These are phyloP conservation scores for Stratiomys singularior DNA, from an alignment of 2,888 invertebrate genomes.

Conservation along the genomic window DNA sequence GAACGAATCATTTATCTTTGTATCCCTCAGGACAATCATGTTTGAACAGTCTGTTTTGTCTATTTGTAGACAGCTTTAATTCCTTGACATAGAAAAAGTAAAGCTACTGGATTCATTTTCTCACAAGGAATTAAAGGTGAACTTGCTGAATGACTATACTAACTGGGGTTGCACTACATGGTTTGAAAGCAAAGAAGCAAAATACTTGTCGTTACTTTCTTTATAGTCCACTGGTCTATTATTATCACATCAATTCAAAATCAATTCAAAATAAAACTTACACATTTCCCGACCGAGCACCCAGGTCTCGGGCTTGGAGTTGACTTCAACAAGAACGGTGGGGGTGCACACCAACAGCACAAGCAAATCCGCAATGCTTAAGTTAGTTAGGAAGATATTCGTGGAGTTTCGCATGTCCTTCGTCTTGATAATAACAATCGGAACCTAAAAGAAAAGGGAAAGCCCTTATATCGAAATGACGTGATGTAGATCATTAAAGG, in stretches of 20 bases:
- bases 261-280: conserved; percentile 71
- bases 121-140: too few species aligned
- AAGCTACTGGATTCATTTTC: too few species aligned
- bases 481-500: neutral
- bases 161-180: too few species aligned
- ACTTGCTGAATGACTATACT: too few species aligned
- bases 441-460: conserved; percentile 67
- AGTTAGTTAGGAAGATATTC: conserved; percentile 92
- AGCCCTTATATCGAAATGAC: neutral
- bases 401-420: conserved; percentile 96
- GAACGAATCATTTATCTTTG: too few species aligned
- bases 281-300: conserved; percentile 91
- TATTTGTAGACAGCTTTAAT: too few species aligned
- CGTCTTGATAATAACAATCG: conserved; percentile 89
- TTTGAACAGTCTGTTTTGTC: too few species aligned
- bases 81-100: too few species aligned
- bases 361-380: conserved; percentile 92
- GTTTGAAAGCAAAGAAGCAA: too few species aligned
- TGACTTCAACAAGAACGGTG: conserved; percentile 92
- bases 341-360: conserved; percentile 92
- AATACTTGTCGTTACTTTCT: too few species aligned
- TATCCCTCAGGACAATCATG: too few species aligned
- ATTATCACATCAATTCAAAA: neutral
- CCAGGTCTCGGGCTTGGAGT: conserved; percentile 92
- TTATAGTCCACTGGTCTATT: too few species aligned